phyloP scores from a whole-genome alignment of 2,113 vertebrate genomes.

The Scomber scombrus region DNA sequence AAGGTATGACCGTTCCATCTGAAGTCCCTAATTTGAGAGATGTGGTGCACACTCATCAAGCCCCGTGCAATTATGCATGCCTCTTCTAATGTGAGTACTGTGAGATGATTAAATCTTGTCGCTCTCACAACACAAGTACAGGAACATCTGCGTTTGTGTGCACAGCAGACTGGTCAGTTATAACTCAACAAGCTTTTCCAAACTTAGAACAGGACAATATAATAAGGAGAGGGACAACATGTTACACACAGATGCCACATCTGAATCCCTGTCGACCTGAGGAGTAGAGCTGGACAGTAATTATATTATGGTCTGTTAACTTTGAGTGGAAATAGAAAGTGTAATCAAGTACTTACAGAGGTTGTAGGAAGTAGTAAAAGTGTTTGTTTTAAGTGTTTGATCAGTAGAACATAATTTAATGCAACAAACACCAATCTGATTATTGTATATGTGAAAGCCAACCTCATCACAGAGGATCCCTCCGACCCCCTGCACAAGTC shows the following conservation, averaged over 20 bases:
- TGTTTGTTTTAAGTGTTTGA: too few relatives aligned
- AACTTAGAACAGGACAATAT: neutral
- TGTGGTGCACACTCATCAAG: slow-evolving; percentile 56
- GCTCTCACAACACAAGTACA: slow-evolving; percentile 21
- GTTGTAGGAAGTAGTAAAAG: too few relatives aligned
- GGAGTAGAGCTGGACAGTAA: too few relatives aligned
- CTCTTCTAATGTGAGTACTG: slow-evolving; percentile 48
- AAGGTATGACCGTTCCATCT: slow-evolving; percentile 67
- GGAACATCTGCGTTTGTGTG: slow-evolving; percentile 45
- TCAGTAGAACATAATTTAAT: too few relatives aligned
- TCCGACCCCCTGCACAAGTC: too few relatives aligned
- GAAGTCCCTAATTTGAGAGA: slow-evolving; percentile 64
- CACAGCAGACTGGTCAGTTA: neutral
- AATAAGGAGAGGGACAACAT: neutral
- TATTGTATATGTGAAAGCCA: too few relatives aligned
- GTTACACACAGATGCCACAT: neutral
- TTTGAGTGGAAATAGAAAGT: too few relatives aligned
- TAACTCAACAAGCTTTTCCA: neutral
- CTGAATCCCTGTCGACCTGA: too few relatives aligned
- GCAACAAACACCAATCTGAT: too few relatives aligned
- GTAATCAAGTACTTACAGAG: too few relatives aligned
- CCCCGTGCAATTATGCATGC: slow-evolving; percentile 60
- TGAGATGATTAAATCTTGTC: slow-evolving; percentile 64
- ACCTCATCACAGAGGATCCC: too few relatives aligned
- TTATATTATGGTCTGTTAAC: too few relatives aligned